Conservation (phyloP, 1,140 invertebrate genomes). For the Andrena cerasifolii region DNA sequence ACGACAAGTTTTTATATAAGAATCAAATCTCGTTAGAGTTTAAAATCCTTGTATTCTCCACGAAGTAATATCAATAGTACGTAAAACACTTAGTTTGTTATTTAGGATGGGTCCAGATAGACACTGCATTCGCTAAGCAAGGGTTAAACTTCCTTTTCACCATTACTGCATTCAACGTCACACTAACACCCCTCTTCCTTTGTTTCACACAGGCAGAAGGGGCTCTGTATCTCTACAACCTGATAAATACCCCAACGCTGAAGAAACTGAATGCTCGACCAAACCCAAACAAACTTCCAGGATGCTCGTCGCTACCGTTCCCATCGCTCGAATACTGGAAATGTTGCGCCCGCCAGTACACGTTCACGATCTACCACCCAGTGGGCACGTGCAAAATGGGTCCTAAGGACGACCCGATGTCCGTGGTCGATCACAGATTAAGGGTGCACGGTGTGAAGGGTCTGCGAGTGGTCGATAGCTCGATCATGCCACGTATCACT, state of each 20-base stretch:
- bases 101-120: too few relatives aligned
- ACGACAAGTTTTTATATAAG: too few relatives aligned
- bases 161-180: too few relatives aligned
- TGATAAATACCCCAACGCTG: constrained; percentile 86
- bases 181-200: neutral
- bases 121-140: too few relatives aligned
- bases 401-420: constrained; percentile 87
- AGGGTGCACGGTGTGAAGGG: constrained; percentile 90
- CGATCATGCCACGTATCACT: constrained; percentile 92
- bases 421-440: constrained; percentile 93
- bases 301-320: constrained; percentile 83
- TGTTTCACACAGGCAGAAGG: constrained; percentile 85
- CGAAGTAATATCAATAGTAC: too few relatives aligned
- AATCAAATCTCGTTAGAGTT: too few relatives aligned
- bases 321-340: constrained; percentile 87
- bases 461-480: constrained; percentile 92
- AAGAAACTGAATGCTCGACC: constrained; percentile 84
- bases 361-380: constrained; percentile 93
- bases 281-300: constrained; percentile 84
- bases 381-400: constrained; percentile 97
- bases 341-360: constrained; percentile 88
- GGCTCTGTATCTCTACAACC: constrained; percentile 85
- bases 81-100: too few relatives aligned
- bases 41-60: too few relatives aligned
- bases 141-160: too few relatives aligned